A percentile compares a stretch with the other conserved stretches of the same genome.
These are phyloP conservation scores for Phaonia tiefii DNA, from an alignment of 2,888 invertebrate genomes.

Conservation along the genomic window DNA sequence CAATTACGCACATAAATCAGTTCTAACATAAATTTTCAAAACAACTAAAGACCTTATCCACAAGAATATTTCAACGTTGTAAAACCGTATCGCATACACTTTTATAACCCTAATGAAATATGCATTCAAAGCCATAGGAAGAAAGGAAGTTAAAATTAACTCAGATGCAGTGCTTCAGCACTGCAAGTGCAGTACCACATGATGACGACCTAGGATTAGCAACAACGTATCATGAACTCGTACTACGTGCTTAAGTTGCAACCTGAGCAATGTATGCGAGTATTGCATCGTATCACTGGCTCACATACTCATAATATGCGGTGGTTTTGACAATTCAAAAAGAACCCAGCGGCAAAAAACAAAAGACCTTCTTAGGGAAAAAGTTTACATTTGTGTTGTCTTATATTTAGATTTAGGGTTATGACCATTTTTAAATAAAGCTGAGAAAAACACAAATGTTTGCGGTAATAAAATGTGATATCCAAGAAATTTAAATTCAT, in stretches of 20 bases:
- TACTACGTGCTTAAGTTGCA: conserved; percentile 36
- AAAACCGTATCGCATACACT: background rate
- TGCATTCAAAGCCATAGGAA: conserved; percentile 2
- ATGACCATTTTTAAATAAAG: too few species aligned
- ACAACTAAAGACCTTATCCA: conserved; percentile 7
- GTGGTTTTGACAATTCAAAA: too few species aligned
- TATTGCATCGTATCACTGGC: too few species aligned
- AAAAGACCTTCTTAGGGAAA: too few species aligned
- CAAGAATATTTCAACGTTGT: background rate
- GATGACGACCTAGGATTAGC: background rate
- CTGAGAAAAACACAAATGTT: too few species aligned
- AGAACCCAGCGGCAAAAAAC: too few species aligned
- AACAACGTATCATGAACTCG: background rate
- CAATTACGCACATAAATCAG: conserved; percentile 17
- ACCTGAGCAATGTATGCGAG: background rate
- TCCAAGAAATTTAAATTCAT: too few species aligned
- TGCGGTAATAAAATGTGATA: too few species aligned
- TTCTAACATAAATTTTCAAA: conserved; percentile 6
- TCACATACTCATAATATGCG: too few species aligned
- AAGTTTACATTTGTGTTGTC: too few species aligned
- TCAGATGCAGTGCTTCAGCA: background rate
- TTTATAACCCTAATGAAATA: conserved; percentile 20
- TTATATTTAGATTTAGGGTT: too few species aligned
- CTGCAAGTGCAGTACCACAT: background rate
- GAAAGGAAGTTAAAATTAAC: conserved; percentile 27